phyloP scores from a whole-genome alignment of 1,140 invertebrate species.

The Eumaeus atala region DNA sequence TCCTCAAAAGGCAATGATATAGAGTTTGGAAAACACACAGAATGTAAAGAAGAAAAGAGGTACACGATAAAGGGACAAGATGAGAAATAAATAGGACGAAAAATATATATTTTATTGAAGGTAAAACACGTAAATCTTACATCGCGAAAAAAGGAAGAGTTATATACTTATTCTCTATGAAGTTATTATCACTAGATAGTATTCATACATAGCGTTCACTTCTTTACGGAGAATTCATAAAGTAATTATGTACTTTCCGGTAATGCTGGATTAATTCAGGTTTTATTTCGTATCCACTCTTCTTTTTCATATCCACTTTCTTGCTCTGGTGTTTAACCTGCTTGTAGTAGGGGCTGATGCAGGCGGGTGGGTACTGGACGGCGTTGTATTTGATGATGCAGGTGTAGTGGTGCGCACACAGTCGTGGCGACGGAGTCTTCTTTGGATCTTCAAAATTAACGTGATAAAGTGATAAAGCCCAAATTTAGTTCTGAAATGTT shows the following conservation, averaged over 20 bases:
- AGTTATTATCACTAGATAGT: too few species aligned
- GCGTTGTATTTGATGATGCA: not conserved
- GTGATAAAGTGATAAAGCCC: conserved; percentile 24
- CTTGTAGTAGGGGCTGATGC: not conserved
- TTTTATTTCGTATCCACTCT: not conserved
- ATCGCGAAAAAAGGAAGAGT: too few species aligned
- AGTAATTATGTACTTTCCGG: not conserved
- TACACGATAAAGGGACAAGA: too few species aligned
- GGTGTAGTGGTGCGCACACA: conserved; percentile 1
- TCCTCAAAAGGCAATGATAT: too few species aligned
- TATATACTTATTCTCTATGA: too few species aligned
- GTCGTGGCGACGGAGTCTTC: not conserved
- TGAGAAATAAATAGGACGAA: too few species aligned
- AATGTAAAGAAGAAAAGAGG: too few species aligned
- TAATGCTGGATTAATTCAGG: not conserved
- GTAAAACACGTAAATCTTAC: too few species aligned
- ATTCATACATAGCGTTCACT: too few species aligned
- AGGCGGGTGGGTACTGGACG: not conserved
- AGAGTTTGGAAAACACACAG: too few species aligned
- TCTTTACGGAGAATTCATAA: not conserved
- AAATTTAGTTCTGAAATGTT: conserved; percentile 26
- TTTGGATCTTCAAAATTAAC: conserved; percentile 17
- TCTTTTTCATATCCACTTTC: not conserved
- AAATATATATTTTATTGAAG: too few species aligned
- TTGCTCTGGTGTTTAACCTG: not conserved